Percentiles rank a stretch among this genome's conserved stretches.
Conservation (phyloP, 2,888 invertebrate genomes). For the Crioceris asparagi region DNA sequence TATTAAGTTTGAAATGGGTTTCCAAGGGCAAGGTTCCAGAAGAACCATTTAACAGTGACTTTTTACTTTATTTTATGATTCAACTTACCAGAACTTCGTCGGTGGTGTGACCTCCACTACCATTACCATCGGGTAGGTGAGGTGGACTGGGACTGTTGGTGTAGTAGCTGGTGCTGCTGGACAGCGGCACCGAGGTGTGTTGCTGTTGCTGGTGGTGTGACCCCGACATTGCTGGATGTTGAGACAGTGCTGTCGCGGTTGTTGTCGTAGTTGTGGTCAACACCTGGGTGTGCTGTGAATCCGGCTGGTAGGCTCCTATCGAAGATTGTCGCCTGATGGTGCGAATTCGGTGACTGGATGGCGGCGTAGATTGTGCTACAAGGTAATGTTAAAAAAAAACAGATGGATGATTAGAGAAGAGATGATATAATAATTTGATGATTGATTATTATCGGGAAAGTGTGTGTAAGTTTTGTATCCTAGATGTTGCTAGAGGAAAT, state of each 20-base stretch:
- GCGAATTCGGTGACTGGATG: slow-evolving; percentile 45
- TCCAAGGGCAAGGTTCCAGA: too few species aligned
- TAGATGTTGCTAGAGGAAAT: too few species aligned
- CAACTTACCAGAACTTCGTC: slow-evolving; percentile 2
- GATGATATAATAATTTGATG: too few species aligned
- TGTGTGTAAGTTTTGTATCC: too few species aligned
- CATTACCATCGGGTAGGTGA: slow-evolving; percentile 33
- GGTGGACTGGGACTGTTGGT: slow-evolving; percentile 54
- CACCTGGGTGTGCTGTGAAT: slow-evolving; percentile 35
- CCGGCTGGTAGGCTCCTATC: slow-evolving; percentile 46
- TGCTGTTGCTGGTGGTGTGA: slow-evolving; percentile 14
- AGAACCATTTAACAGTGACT: too few species aligned
- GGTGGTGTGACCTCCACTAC: neutral
- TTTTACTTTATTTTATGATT: too few species aligned
- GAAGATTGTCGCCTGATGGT: slow-evolving; percentile 53
- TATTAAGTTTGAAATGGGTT: too few species aligned
- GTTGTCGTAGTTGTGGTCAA: slow-evolving; percentile 17
- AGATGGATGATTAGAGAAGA: too few species aligned
- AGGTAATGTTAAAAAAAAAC: too few species aligned
- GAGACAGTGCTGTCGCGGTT: slow-evolving; percentile 14
- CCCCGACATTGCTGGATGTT: slow-evolving; percentile 13
- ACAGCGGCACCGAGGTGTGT: slow-evolving; percentile 29
- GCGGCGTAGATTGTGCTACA: slow-evolving; percentile 53
- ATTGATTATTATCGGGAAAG: too few species aligned
- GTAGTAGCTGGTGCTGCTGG: slow-evolving; percentile 45